Conservation (phyloP, 2,888 invertebrate species). For the Cephus pygmeus region DNA sequence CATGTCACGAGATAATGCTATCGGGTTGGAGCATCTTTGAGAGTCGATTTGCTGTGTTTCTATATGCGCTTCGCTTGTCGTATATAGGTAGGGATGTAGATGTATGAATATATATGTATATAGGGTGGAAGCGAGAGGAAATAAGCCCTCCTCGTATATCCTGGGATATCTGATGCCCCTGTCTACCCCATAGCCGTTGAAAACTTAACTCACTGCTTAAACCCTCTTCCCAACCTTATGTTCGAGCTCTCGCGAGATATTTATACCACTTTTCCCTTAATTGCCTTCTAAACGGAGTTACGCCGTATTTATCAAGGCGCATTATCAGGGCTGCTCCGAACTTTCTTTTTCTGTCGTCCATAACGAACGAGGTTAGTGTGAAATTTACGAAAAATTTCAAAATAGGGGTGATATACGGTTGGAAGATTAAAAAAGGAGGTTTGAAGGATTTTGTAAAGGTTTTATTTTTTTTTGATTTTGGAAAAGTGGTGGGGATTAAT, state of each 20-base stretch:
- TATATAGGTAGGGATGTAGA: background rate
- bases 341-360: background rate
- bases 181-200: slow-evolving; percentile 44
- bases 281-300: slow-evolving; percentile 52
- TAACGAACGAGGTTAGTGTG: background rate
- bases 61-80: background rate
- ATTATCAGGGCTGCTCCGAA: slow-evolving; percentile 36
- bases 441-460: background rate
- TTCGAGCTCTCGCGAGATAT: slow-evolving; percentile 45
- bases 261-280: slow-evolving; percentile 56
- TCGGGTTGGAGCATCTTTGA: background rate
- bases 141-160: slow-evolving; percentile 55
- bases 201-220: slow-evolving; percentile 52
- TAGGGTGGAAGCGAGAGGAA: slow-evolving; percentile 37
- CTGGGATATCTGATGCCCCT: slow-evolving; percentile 53
- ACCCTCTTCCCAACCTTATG: slow-evolving; percentile 32
- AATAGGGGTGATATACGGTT: too few species aligned
- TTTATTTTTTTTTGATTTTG: background rate
- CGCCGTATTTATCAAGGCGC: slow-evolving; percentile 51
- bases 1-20: background rate
- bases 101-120: background rate
- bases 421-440: too few species aligned
- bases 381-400: background rate
- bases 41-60: background rate
- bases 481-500: background rate